Evolutionary conservation across 2,888 invertebrate species (phyloP), one percentile per base, ranked within the genome.

Genomic region (Rhopalosiphum nymphaeae): DNA sequence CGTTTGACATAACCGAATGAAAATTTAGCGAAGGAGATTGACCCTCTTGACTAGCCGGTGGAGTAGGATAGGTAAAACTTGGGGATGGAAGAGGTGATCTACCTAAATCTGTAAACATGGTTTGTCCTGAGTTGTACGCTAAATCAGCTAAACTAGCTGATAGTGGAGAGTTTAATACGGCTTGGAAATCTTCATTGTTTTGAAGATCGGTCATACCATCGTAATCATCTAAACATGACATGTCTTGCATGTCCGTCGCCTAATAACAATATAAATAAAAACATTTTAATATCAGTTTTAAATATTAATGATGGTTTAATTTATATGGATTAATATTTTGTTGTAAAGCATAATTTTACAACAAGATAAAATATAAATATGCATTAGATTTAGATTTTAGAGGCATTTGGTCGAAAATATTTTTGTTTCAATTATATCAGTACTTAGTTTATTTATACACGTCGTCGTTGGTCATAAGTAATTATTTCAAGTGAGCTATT

Each of bases 41-140:
- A 46, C 98, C 98, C 96, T 98, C 98, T 95, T 98, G 98, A 95
- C 98, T 98, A 1, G 98, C 98, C 10, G 98, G 98, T 46, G 98
- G 98, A 21, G 98, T 98, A 5, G 98, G 98, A 95, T 98, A 98
- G 46, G 98, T 97, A 95, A 98, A 97, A 78, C 97, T 97, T 1
- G 98, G 98, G n/a, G 98, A 96, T 9, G 96, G 95, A 95, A 95
- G 95, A 96, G 96, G 86, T 96, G 96, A 95, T 86, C 86, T 94
- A 42, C 94, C 94, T 46, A 94, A 53, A 86, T 94, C 94, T 25
- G 94, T 94, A n/a, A 94, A 94, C 94, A 94, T 94, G 21, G 94
- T 91, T 29, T 94, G 94, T 42, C 94, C 94, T 25, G 94, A 94
- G 87, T 91, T 94, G 86, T 95, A 95, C 10, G 95, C 91, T 85